Evolutionary conservation across 2,797 vertebrate genomes (phyloP), one percentile per base, ranked within the genome.

Genomic region (Hephaestus fuliginosus): DNA sequence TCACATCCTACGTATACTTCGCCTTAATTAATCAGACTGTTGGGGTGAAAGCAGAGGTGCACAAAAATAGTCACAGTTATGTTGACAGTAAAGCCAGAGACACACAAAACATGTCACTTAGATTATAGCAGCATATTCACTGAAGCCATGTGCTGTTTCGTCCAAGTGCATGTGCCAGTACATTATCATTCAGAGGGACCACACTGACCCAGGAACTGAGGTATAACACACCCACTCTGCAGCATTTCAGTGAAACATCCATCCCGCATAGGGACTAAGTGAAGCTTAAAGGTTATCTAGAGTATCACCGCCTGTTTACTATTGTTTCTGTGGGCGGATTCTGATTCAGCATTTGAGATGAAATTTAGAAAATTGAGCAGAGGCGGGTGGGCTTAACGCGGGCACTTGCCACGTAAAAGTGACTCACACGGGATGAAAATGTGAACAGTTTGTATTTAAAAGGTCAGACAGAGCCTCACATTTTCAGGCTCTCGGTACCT

Each of bases 401-500:
- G 48, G 39, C 20, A 28, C 48, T 63, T 64, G 70, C 30, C 18
- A 56, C n/a, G 18, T 70, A 17, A 43, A 68, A 53, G 18, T 60
- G 56, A 64, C 53, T 56, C 33, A 44, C 30, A 41, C 49, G 18
- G 70, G 44, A 66, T 57, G 51, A 73, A 72, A 43, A 57, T 52
- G 48, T 39, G 73, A 46, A 57, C 76, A 15, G 62, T 66, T 62
- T 66, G 69, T 41, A 64, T 76, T 77, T 74, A 56, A 77, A 78
- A 82, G 64, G 76, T 82, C 76, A 62, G 25, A 62, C 39, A 28
- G 71, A 60, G 67, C 18, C 44, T 55, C 49, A 30, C 14, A 56
- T 69, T 74, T 74, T 13, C 36, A 46, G 36, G 41, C 60, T 55
- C 68, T 61, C 22, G 28, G 57, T 49, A n/a, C 14, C 70, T 65